Evolutionary conservation across 2,888 invertebrate genomes (phyloP).

Genomic region (Heteromurus nitidus): DNA sequence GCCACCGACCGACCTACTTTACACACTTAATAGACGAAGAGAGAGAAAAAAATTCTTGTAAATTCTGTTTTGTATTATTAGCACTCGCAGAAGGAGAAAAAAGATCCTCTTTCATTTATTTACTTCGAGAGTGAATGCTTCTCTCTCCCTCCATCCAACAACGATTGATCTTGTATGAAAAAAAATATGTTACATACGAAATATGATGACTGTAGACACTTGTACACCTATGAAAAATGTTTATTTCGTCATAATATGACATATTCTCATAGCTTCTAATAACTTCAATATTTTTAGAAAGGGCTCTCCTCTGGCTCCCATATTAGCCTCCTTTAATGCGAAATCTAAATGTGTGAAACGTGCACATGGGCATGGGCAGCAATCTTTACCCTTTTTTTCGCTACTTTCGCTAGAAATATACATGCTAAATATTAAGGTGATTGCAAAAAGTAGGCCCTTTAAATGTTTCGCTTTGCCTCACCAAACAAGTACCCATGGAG

Average conservation of each 20-base stretch:
- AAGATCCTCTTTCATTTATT: background rate
- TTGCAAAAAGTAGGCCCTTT: no score
- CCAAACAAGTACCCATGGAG: no score
- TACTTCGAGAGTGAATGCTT: slow-evolving; percentile 16
- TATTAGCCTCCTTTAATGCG: no score
- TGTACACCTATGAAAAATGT: background rate
- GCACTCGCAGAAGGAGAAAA: background rate
- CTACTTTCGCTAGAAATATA: slow-evolving; percentile 1
- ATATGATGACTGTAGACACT: background rate
- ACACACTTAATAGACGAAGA: background rate
- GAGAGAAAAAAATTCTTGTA: background rate
- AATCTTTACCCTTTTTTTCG: no score
- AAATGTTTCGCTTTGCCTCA: no score
- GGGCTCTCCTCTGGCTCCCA: slow-evolving; percentile 1
- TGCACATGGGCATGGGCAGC: no score
- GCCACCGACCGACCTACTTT: background rate
- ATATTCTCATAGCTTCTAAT: slow-evolving; percentile 8
- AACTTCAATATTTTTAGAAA: slow-evolving; percentile 18
- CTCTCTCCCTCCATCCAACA: background rate
- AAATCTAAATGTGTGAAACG: no score
- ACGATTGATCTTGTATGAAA: slow-evolving; percentile 13
- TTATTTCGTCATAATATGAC: slow-evolving; percentile 26
- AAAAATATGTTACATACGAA: no score
- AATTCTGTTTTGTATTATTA: no score
- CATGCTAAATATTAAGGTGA: no score